Evolutionary conservation across 2,113 vertebrate genomes (phyloP).

Genomic region (Pangasianodon gigas): DNA sequence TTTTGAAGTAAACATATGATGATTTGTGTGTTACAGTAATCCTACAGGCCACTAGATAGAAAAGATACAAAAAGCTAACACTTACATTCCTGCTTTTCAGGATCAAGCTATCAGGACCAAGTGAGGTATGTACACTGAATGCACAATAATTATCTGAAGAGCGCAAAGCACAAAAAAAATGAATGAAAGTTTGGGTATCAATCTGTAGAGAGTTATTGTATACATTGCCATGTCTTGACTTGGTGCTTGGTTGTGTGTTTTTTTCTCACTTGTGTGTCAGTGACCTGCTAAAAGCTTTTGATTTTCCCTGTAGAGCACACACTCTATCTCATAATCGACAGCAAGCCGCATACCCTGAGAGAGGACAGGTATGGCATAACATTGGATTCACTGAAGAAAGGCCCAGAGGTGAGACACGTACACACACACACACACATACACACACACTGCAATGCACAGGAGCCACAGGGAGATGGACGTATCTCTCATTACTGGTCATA

Average conservation of each 20-base stretch:
- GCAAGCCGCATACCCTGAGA: neutral
- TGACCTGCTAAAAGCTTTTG: constrained; percentile 30
- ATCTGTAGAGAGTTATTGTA: neutral
- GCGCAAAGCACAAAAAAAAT: neutral
- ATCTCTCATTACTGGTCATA: neutral
- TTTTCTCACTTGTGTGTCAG: neutral
- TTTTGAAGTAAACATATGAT: neutral
- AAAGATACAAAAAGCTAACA: neutral
- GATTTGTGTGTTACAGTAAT: neutral
- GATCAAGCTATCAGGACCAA: constrained; percentile 64
- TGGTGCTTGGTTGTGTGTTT: neutral
- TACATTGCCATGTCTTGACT: neutral
- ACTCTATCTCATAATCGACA: constrained; percentile 57
- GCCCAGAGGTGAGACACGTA: constrained; percentile 56
- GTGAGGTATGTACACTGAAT: constrained; percentile 58
- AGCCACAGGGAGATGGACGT: neutral
- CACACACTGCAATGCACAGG: neutral
- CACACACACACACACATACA: neutral
- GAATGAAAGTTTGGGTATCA: neutral
- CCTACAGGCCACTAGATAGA: neutral
- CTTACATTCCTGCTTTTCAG: constrained; percentile 54
- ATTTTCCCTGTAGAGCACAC: constrained; percentile 56
- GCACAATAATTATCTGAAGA: neutral
- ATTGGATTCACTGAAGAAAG: constrained; percentile 53
- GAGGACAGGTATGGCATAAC: constrained; percentile 57